Percentiles rank a stretch among this genome's conserved stretches.
These are phyloP conservation scores for Melanotaenia maccullochi DNA, from an alignment of 2,797 vertebrate genomes.

Conservation along the genomic window DNA sequence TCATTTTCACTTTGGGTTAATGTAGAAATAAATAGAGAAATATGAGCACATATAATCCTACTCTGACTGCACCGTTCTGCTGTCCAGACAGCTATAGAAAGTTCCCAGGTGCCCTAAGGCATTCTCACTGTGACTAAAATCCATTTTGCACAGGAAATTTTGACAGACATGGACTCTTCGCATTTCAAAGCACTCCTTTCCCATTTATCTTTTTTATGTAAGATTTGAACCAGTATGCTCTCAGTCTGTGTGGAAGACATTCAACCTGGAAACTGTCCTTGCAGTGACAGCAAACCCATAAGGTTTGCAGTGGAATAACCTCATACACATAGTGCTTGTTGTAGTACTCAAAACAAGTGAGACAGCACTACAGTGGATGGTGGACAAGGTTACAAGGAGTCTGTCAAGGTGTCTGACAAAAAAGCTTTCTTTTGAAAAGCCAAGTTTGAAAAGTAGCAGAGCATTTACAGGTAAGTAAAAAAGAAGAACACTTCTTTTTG, in stretches of 20 bases:
- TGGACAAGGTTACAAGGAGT: constrained; percentile 85
- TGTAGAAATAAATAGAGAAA: constrained; percentile 20
- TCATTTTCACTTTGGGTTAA: constrained; percentile 46
- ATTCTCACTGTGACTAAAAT: constrained; percentile 62
- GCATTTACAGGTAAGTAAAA: background rate
- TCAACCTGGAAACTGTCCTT: constrained; percentile 56
- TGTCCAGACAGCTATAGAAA: constrained; percentile 56
- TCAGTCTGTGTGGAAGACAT: constrained; percentile 34
- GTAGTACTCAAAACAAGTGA: constrained; percentile 86
- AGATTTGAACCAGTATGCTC: constrained; percentile 40
- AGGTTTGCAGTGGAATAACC: background rate
- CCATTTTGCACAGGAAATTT: constrained; percentile 58
- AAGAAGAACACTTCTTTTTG: background rate
- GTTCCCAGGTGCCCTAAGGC: constrained; percentile 41
- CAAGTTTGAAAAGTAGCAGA: background rate
- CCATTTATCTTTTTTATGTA: constrained; percentile 63
- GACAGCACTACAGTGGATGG: constrained; percentile 82
- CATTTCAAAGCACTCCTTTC: constrained; percentile 61
- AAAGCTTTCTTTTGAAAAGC: constrained; percentile 14
- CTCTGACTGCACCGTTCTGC: constrained; percentile 36
- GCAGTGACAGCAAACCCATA: constrained; percentile 52
- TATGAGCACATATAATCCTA: constrained; percentile 26
- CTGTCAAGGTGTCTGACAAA: constrained; percentile 45
- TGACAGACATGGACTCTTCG: constrained; percentile 55
- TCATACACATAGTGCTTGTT: constrained; percentile 78